Conservation (phyloP, 2,113 vertebrate species). For the Plestiodon gilberti region DNA sequence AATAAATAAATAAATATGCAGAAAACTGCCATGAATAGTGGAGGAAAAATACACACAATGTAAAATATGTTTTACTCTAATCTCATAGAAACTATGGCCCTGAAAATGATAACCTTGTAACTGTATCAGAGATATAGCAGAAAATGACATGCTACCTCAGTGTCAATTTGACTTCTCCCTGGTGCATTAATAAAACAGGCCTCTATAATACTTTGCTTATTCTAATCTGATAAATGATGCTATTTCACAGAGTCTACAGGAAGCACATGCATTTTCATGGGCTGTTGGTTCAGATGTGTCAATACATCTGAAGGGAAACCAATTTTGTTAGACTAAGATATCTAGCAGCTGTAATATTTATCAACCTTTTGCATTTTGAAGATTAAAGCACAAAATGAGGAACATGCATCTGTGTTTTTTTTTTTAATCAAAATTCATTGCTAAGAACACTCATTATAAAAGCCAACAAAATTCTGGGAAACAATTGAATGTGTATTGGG, state of each 20-base stretch:
- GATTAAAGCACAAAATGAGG: neutral
- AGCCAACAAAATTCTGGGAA: neutral
- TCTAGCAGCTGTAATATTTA: neutral
- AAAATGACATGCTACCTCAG: conserved; percentile 47
- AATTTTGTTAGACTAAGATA: neutral
- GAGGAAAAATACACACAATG: neutral
- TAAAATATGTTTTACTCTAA: conserved; percentile 46
- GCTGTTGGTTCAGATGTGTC: neutral
- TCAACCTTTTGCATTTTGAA: neutral
- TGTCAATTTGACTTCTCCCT: conserved; percentile 33
- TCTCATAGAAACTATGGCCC: conserved; percentile 66
- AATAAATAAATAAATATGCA: no score
- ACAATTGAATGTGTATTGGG: no score
- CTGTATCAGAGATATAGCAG: conserved; percentile 63
- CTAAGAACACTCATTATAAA: neutral
- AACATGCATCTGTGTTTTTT: no score
- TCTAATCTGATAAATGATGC: conserved; percentile 13
- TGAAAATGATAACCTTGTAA: conserved; percentile 64
- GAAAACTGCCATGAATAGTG: no score
- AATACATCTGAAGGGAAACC: neutral
- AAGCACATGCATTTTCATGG: neutral
- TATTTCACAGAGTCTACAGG: neutral
- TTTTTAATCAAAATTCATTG: neutral
- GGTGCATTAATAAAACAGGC: conserved; percentile 30
- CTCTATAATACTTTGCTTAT: conserved; percentile 21